phyloP scores from a whole-genome alignment of 1,140 invertebrate genomes.

The Papilio machaon region DNA sequence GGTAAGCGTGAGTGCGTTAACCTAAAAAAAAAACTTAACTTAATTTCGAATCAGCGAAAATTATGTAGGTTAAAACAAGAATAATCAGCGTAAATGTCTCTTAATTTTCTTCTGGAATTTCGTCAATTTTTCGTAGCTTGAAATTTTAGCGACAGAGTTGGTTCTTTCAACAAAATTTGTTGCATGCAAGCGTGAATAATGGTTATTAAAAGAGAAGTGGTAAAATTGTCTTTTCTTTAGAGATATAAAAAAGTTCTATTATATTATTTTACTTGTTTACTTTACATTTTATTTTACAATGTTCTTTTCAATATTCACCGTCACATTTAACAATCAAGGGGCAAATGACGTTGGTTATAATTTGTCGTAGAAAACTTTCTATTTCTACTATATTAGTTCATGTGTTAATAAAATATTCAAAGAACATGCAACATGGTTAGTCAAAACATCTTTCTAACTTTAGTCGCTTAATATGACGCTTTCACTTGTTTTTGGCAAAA shows the following conservation, averaged over 20 bases:
- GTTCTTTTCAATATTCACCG: neutral
- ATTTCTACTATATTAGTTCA: neutral
- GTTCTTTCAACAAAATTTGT: neutral
- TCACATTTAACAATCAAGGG: neutral
- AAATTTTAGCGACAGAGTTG: neutral
- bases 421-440: too few relatives aligned
- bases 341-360: neutral
- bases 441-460: neutral
- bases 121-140: neutral
- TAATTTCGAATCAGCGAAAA: slow-evolving; percentile 28
- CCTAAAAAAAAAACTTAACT: slow-evolving; percentile 33
- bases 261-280: neutral
- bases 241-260: neutral
- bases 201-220: neutral
- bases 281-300: too few relatives aligned
- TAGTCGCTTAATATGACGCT: neutral
- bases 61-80: slow-evolving; percentile 37
- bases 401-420: neutral
- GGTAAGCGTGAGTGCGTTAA: slow-evolving; percentile 22
- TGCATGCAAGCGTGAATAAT: neutral
- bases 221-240: neutral
- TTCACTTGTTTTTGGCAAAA: slow-evolving; percentile 8
- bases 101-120: neutral
- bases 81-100: neutral
- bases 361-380: neutral